Base-by-base conservation (phyloP, 2,113 vertebrate genomes). In the Theristicus caerulescens region DNA sequence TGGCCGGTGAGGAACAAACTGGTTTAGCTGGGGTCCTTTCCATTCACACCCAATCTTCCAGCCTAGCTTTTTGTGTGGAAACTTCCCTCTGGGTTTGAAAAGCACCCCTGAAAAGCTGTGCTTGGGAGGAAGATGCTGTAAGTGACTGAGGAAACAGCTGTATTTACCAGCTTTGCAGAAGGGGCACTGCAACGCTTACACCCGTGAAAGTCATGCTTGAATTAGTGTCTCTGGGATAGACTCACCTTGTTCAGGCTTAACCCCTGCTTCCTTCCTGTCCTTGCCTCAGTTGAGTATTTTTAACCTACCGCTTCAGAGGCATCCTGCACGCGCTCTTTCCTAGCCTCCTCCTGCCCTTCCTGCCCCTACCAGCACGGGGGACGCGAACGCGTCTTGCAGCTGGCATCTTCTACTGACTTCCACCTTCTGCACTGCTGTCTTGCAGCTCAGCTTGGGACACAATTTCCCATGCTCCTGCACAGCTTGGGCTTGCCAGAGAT, bases 251-350 rank as follows among this genome's bases (percentile, higher is more conserved):
- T 57, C 82, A 76, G 70, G 89, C 93, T 93, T 66, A 90, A 51
- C 82, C 90, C 91, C 80, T 96, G 93, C 86, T 98, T 97, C 97
- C 98, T 98, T 97, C 98, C 97, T 97, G 95, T 94, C 95, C 88
- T 94, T 82, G 84, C 90, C 79, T 95, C 82, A 97, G 76, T 88
- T 85, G 81, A 44, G 46, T 97, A 97, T 97, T 98, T 98, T 97
- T 97, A 96, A 62, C 62, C 20, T 70, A 7, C 40, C 0, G 27
- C 79, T 76, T 80, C 27, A 40, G 72, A 51, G 57, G 57, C 87
- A 71, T 65, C 73, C 64, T 95, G 91, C 73, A 38, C 4, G 2
- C 2, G 0, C 32, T 69, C 51, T 83, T 67, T 46, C 74, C 73
- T 47, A 40, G 46, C 40, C 17, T 27, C 38, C 44, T 93, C 38